phyloP scores from a whole-genome alignment of 2,888 invertebrate species.

The Nymphalis polychloros region DNA sequence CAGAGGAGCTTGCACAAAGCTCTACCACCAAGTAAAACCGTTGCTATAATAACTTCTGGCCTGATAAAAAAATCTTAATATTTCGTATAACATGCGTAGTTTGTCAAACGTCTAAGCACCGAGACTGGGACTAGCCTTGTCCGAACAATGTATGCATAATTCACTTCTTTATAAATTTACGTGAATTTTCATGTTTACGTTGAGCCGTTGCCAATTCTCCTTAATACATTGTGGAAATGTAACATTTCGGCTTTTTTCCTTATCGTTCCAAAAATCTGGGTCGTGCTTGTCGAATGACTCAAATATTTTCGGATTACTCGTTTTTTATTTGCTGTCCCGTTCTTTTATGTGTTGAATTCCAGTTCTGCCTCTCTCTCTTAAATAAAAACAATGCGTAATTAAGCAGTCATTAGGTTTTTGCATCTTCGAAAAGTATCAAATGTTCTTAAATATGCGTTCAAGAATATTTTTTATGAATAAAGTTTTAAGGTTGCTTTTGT shows the following conservation, averaged over 20 bases:
- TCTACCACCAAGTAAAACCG: too few species aligned
- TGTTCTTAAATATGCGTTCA: too few species aligned
- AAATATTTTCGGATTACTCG: constrained; percentile 31
- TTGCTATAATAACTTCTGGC: too few species aligned
- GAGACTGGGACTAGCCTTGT: constrained; percentile 19
- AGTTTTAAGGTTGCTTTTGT: too few species aligned
- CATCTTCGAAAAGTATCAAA: neutral
- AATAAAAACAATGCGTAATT: neutral
- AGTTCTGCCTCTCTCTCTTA: neutral
- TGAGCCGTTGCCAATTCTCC: constrained; percentile 53
- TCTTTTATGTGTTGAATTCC: neutral
- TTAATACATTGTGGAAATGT: constrained; percentile 42
- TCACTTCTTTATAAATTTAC: constrained; percentile 32
- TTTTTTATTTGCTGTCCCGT: constrained; percentile 11
- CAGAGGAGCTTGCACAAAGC: too few species aligned
- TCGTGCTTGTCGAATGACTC: constrained; percentile 34
- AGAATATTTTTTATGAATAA: too few species aligned
- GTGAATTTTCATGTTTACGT: constrained; percentile 47
- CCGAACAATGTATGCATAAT: constrained; percentile 23
- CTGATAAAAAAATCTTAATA: neutral
- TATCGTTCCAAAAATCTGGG: constrained; percentile 43
- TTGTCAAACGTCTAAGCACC: constrained; percentile 20
- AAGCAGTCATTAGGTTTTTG: constrained; percentile 5
- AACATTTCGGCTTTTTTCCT: constrained; percentile 43
- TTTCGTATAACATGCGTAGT: constrained; percentile 6